Percentiles rank a stretch among this genome's conserved stretches.
phyloP scores from a whole-genome alignment of 1,140 invertebrate species.

The Dendrolimus punctatus region DNA sequence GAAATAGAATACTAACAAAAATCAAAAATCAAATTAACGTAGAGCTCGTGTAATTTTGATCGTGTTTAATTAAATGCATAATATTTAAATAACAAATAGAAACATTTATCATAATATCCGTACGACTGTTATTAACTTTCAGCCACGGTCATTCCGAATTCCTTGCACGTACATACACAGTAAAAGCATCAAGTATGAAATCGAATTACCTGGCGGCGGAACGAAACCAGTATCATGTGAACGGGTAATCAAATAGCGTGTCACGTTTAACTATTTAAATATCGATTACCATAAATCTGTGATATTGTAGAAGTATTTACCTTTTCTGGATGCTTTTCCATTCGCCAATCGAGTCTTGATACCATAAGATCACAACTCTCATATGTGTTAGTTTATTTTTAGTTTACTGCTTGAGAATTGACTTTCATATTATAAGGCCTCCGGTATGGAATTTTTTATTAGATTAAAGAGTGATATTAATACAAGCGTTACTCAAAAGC shows the following conservation, averaged over 20 bases:
- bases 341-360: background rate
- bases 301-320: constrained; percentile 3
- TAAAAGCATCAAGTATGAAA: constrained; percentile 33
- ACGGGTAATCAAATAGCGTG: constrained; percentile 24
- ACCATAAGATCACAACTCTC: no score
- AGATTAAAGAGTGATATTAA: no score
- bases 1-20: no score
- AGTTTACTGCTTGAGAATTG: no score
- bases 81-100: constrained; percentile 10
- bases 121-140: constrained; percentile 43
- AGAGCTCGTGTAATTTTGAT: constrained; percentile 24
- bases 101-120: constrained; percentile 39
- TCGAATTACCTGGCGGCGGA: constrained; percentile 43
- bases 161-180: constrained; percentile 27
- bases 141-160: constrained; percentile 44
- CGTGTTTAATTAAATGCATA: constrained; percentile 2
- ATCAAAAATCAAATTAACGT: constrained; percentile 8
- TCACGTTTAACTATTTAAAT: constrained; percentile 27
- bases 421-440: no score
- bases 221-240: constrained; percentile 35
- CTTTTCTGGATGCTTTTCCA: background rate
- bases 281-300: constrained; percentile 19
- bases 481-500: no score
- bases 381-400: no score
- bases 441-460: no score